Evolutionary conservation across 1,140 invertebrate species (phyloP).

Genomic region (Vanessa tameamea): DNA sequence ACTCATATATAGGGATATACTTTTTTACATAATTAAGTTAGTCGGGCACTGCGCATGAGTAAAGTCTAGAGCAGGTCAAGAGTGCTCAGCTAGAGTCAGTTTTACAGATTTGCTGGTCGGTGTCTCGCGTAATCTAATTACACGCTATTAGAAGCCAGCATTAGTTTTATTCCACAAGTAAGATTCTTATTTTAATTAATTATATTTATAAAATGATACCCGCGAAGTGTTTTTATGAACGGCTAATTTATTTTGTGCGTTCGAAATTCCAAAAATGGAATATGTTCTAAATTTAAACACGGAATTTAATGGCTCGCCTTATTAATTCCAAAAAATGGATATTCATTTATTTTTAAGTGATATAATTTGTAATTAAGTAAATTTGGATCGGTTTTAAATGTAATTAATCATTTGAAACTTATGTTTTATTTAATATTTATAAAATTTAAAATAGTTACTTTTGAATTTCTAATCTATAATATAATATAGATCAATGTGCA

Average conservation of each 20-base stretch:
- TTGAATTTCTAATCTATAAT: too few species aligned
- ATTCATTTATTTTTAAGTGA: too few species aligned
- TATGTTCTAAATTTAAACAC: background rate
- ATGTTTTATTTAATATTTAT: too few species aligned
- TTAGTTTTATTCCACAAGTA: constrained; percentile 11
- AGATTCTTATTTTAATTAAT: constrained; percentile 1
- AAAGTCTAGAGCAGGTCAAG: constrained; percentile 49
- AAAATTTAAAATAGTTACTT: too few species aligned
- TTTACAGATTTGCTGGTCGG: constrained; percentile 13
- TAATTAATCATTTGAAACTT: too few species aligned
- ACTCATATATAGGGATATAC: constrained; percentile 18
- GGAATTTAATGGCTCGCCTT: too few species aligned
- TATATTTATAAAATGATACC: background rate
- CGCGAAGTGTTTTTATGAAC: background rate
- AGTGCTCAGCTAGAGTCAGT: constrained; percentile 43
- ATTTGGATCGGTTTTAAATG: too few species aligned
- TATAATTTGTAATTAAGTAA: too few species aligned
- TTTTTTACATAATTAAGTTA: constrained; percentile 46
- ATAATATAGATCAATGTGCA: too few species aligned
- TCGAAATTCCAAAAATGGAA: background rate
- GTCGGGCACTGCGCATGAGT: constrained; percentile 55
- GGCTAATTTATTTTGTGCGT: too few species aligned
- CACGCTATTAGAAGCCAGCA: constrained; percentile 6
- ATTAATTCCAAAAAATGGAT: too few species aligned
- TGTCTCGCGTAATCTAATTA: constrained; percentile 42